phyloP scores from a whole-genome alignment of 2,888 invertebrate species.

The Sesia apiformis region DNA sequence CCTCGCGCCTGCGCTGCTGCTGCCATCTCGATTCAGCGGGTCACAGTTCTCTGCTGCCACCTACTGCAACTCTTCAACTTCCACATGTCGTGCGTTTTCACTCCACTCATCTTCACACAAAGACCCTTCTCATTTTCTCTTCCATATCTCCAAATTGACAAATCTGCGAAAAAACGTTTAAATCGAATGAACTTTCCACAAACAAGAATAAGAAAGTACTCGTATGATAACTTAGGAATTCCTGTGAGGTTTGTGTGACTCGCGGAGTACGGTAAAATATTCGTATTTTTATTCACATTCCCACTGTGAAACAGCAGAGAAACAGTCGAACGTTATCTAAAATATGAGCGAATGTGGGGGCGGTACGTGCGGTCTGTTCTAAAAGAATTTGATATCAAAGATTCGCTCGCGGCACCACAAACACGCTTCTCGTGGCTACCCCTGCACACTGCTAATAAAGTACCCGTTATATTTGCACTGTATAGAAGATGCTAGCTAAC shows the following conservation, averaged over 20 bases:
- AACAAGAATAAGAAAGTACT: not conserved
- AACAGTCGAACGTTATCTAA: slow-evolving; percentile 64
- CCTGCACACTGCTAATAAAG: not conserved
- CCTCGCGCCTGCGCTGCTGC: slow-evolving; percentile 42
- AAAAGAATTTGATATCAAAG: slow-evolving; percentile 68
- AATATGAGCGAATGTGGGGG: slow-evolving; percentile 56
- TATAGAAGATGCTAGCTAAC: not conserved
- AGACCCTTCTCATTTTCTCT: not conserved
- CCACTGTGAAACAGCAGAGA: slow-evolving; percentile 30
- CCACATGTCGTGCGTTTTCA: not conserved
- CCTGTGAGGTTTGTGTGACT: slow-evolving; percentile 17
- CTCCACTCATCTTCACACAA: not conserved
- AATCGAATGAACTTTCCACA: no score
- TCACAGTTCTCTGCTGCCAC: slow-evolving; percentile 49
- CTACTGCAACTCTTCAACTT: slow-evolving; percentile 17
- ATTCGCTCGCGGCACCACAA: slow-evolving; percentile 36
- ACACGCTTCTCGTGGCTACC: slow-evolving; percentile 17
- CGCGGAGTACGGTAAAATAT: slow-evolving; percentile 38
- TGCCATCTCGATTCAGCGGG: slow-evolving; percentile 58
- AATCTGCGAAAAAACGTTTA: not conserved
- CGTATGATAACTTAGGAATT: not conserved
- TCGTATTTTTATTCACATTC: slow-evolving; percentile 56
- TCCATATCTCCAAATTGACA: not conserved
- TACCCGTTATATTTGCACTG: not conserved
- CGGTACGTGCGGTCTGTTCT: slow-evolving; percentile 55